Percentiles rank a stretch among this genome's conserved stretches.
These are phyloP conservation scores for Aleiodes testaceus DNA, from an alignment of 2,888 invertebrate species.

Conservation along the genomic window DNA sequence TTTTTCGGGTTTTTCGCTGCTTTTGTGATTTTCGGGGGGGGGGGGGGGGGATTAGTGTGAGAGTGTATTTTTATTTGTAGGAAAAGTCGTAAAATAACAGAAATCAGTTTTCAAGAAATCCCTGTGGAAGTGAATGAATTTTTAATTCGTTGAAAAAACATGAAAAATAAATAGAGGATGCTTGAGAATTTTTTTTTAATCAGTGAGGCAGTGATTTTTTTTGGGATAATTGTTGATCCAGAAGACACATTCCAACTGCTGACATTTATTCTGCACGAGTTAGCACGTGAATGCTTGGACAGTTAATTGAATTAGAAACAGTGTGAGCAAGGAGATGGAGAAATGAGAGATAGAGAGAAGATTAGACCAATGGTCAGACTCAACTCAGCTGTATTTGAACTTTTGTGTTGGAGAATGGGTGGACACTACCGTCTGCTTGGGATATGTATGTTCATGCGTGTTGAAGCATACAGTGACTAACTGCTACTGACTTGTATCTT, in stretches of 20 bases:
- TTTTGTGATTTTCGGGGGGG: too few species aligned
- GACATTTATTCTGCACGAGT: constrained; percentile 16
- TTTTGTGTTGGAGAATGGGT: not conserved
- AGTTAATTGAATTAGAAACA: constrained; percentile 43
- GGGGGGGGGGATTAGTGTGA: too few species aligned
- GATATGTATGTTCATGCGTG: constrained; percentile 32
- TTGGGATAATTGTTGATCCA: constrained; percentile 3
- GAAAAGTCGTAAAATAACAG: too few species aligned
- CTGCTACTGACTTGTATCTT: constrained; percentile 24
- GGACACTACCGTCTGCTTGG: constrained; percentile 21
- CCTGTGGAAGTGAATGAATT: not conserved
- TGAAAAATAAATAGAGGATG: not conserved
- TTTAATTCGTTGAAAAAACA: not conserved
- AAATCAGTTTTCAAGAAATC: too few species aligned
- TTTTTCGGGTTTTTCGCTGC: too few species aligned
- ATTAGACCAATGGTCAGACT: constrained; percentile 21
- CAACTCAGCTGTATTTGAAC: constrained; percentile 38
- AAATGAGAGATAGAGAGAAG: constrained; percentile 1
- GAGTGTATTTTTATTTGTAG: too few species aligned
- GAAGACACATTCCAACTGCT: not conserved
- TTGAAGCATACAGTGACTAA: constrained; percentile 26
- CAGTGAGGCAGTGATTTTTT: not conserved
- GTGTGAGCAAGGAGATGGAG: constrained; percentile 15
- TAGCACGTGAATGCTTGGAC: constrained; percentile 26
- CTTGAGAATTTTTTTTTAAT: not conserved